Evolutionary conservation across 1,140 invertebrate genomes (phyloP).

Genomic region (Lepidotrigona ventralis): DNA sequence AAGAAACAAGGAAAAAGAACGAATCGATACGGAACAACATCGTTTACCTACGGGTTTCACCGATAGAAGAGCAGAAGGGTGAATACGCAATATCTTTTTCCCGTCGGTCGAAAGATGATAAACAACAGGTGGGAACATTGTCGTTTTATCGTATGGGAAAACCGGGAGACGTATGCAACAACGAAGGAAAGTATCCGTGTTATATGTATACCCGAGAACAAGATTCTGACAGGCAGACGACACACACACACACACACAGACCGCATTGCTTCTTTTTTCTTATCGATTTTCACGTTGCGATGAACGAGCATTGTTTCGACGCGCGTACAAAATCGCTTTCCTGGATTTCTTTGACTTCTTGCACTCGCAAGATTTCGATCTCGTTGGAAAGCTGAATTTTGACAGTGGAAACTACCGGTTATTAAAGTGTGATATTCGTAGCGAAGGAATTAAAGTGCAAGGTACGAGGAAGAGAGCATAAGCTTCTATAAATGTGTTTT

Average conservation of each 20-base stretch:
- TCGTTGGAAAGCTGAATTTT: no score
- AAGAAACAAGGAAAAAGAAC: background rate
- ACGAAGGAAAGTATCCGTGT: background rate
- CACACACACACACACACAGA: background rate
- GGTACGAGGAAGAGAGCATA: no score
- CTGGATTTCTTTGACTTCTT: background rate
- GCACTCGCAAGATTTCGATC: no score
- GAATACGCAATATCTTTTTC: no score
- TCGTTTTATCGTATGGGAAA: slow-evolving; percentile 14
- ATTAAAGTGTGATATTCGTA: no score
- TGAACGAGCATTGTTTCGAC: slow-evolving; percentile 37
- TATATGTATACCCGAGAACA: background rate
- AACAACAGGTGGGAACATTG: slow-evolving; percentile 44
- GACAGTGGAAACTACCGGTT: no score
- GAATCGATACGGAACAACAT: background rate
- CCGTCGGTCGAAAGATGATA: background rate
- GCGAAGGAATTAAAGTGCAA: no score
- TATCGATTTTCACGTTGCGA: slow-evolving; percentile 48
- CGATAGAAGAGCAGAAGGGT: background rate
- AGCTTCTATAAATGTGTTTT: no score
- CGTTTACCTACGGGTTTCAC: no score
- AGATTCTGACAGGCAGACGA: slow-evolving; percentile 33
- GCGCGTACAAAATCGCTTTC: slow-evolving; percentile 30
- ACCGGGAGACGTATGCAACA: background rate
- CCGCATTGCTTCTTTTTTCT: background rate